These are phyloP conservation scores for Brachionus plicatilis DNA, from an alignment of 1,140 invertebrate genomes.

Conservation along the genomic window DNA sequence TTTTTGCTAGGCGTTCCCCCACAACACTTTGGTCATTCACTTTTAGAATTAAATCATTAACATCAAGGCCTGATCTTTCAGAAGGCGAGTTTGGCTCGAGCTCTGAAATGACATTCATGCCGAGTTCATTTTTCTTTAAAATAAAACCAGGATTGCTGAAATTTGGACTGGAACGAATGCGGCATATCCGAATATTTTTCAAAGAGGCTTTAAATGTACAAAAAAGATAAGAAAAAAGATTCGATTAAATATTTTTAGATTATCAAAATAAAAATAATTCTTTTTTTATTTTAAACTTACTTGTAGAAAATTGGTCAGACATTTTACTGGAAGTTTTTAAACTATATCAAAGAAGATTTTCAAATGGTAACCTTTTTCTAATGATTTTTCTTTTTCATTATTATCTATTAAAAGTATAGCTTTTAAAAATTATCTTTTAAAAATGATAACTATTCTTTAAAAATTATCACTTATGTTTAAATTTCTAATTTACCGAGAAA, in stretches of 20 bases:
- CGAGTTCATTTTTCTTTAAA: neutral
- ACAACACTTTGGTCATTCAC: slow-evolving; percentile 13
- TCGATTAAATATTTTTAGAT: too few species aligned
- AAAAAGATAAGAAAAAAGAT: neutral
- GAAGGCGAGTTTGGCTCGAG: neutral
- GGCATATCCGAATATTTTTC: neutral
- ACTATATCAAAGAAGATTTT: neutral
- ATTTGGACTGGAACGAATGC: neutral
- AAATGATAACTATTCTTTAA: neutral
- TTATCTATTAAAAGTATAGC: neutral
- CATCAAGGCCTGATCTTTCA: neutral
- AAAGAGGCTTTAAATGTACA: neutral
- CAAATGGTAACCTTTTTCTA: neutral
- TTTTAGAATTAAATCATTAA: neutral
- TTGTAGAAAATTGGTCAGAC: neutral
- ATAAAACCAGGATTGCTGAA: neutral
- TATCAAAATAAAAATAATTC: neutral
- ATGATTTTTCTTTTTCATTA: neutral
- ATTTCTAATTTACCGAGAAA: too few species aligned
- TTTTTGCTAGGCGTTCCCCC: neutral
- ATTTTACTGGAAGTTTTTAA: neutral
- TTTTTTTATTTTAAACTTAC: neutral
- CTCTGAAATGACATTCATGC: neutral
- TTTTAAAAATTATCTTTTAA: neutral
- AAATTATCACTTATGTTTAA: neutral